Evolutionary conservation across 2,797 vertebrate species (phyloP).

Genomic region (Gastrophryne carolinensis): DNA sequence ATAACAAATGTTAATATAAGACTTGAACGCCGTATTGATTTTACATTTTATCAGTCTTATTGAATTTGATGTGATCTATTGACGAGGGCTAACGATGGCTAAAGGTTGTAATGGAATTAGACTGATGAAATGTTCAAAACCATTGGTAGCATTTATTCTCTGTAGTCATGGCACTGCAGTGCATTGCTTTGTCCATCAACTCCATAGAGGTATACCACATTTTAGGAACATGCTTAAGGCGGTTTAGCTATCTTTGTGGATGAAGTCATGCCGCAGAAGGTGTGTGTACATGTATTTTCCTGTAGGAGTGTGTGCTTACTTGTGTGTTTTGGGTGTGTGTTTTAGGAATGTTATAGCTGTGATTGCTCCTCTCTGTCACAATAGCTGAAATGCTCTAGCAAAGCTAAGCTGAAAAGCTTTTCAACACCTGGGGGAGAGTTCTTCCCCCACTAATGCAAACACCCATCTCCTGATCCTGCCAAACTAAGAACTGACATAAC

Average conservation of each 20-base stretch:
- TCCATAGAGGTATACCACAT: too few relatives aligned
- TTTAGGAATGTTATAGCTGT: constrained; percentile 43
- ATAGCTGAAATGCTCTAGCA: constrained; percentile 49
- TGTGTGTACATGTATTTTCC: constrained; percentile 30
- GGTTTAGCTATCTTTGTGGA: neutral
- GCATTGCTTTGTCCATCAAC: too few relatives aligned
- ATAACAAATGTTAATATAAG: too few relatives aligned
- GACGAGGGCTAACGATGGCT: too few relatives aligned
- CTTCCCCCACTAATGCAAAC: constrained; percentile 45
- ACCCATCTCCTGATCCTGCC: constrained; percentile 42
- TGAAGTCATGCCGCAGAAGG: constrained; percentile 8
- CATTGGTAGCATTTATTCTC: too few relatives aligned
- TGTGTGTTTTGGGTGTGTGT: constrained; percentile 45
- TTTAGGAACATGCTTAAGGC: neutral
- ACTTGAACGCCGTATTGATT: too few relatives aligned
- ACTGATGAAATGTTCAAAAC: too few relatives aligned
- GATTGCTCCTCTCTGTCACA: constrained; percentile 43
- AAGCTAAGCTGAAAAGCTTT: constrained; percentile 48
- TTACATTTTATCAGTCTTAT: too few relatives aligned
- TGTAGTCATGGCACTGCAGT: too few relatives aligned
- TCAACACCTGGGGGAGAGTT: constrained; percentile 50
- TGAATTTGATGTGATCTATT: too few relatives aligned
- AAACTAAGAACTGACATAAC: constrained; percentile 50
- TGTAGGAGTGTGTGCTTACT: constrained; percentile 32
- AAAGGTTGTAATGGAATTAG: too few relatives aligned